These are phyloP conservation scores for Agrotis segetum DNA, from an alignment of 2,888 invertebrate genomes.

Conservation along the genomic window DNA sequence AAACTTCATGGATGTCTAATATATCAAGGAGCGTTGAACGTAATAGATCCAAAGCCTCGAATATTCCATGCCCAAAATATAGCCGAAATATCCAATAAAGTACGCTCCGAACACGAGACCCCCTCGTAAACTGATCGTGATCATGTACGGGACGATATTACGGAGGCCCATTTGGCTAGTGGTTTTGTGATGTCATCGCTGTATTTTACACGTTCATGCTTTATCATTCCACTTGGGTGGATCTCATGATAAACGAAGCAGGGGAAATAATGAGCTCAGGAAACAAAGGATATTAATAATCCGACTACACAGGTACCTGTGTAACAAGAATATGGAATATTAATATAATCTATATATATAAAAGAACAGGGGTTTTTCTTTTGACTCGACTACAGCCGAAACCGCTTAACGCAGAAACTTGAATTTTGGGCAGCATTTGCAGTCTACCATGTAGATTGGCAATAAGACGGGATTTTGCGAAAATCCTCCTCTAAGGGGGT, in stretches of 20 bases:
- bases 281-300: neutral
- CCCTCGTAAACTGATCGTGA: conserved; percentile 51
- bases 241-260: neutral
- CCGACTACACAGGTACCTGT: too few species aligned
- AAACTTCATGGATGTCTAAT: conserved; percentile 35
- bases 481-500: too few species aligned
- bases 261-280: neutral
- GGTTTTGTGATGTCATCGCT: conserved; percentile 14
- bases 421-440: too few species aligned
- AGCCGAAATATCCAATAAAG: conserved; percentile 31
- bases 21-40: conserved; percentile 11
- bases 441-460: too few species aligned
- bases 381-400: too few species aligned
- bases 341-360: too few species aligned
- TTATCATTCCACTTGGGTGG: conserved; percentile 9
- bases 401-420: too few species aligned
- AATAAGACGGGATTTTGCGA: too few species aligned
- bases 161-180: conserved; percentile 23
- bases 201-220: conserved; percentile 9
- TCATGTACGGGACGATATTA: conserved; percentile 26
- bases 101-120: conserved; percentile 19
- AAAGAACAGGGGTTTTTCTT: too few species aligned
- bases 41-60: conserved; percentile 9
- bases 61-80: conserved; percentile 26
- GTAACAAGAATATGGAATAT: neutral